Percentiles rank a stretch among this genome's conserved stretches.
Conservation (phyloP, 1,140 invertebrate genomes). For the Eriocheir sinensis region DNA sequence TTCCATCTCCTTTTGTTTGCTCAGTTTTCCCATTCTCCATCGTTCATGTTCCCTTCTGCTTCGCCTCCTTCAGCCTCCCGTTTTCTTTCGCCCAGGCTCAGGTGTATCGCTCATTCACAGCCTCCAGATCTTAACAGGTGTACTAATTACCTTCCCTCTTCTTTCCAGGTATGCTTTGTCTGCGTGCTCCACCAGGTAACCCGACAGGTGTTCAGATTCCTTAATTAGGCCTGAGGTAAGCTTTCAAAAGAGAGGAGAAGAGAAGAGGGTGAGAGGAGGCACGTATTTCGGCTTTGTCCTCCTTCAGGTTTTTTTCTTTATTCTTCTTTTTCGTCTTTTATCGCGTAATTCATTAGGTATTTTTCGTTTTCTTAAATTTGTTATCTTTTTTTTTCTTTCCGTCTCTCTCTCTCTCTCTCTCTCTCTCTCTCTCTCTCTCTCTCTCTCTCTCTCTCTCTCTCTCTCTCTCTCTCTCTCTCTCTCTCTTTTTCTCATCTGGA, state of each 20-base stretch:
- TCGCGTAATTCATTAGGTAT: background rate
- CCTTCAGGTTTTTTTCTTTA: no score
- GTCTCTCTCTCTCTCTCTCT: background rate
- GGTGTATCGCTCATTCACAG: no score
- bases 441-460: background rate
- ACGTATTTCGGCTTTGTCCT: no score
- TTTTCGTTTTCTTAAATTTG: background rate
- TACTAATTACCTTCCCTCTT: background rate
- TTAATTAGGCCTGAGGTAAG: background rate
- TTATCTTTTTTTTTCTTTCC: background rate
- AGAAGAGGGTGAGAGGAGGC: background rate
- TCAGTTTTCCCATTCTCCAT: background rate
- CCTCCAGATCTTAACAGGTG: no score
- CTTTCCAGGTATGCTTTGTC: constrained; percentile 17
- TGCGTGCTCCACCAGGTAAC: background rate
- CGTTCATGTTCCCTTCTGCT: background rate
- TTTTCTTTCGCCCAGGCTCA: no score
- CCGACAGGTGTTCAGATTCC: background rate
- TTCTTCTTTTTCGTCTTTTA: no score
- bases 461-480: background rate
- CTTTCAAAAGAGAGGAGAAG: background rate
- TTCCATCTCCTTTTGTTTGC: background rate
- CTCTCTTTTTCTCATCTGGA: background rate
- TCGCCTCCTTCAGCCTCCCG: no score
- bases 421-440: background rate